Evolutionary conservation across 2,113 vertebrate genomes (phyloP).

Genomic region (Carlito syrichta): DNA sequence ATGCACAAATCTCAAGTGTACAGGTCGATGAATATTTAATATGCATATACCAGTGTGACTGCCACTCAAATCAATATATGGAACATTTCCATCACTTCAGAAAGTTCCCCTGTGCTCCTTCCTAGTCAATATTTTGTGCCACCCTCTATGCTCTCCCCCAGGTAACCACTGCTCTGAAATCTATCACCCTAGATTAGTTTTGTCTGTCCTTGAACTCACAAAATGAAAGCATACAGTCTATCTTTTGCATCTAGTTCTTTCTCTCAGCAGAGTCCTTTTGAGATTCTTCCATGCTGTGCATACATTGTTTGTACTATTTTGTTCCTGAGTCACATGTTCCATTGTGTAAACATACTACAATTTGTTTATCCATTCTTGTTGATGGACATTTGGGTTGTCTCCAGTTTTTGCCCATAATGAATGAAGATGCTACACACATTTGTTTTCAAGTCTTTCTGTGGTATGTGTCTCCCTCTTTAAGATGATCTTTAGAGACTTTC

Average conservation of each 20-base stretch:
- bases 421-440: background rate
- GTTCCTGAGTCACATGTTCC: background rate
- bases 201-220: background rate
- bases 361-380: background rate
- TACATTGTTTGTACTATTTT: background rate
- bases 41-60: background rate
- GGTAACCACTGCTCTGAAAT: background rate
- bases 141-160: background rate
- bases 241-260: background rate
- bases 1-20: slow-evolving; percentile 15
- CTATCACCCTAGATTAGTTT: background rate
- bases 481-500: background rate
- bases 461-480: background rate
- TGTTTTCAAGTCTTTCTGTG: background rate
- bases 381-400: background rate
- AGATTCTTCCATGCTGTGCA: background rate
- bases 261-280: background rate
- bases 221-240: background rate
- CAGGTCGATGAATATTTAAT: slow-evolving; percentile 40
- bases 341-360: background rate
- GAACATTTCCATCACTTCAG: background rate
- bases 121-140: background rate
- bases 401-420: background rate
- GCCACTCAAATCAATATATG: background rate
- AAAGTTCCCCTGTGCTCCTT: background rate